phyloP scores from a whole-genome alignment of 2,888 invertebrate genomes.

The Calameuta pallipes region DNA sequence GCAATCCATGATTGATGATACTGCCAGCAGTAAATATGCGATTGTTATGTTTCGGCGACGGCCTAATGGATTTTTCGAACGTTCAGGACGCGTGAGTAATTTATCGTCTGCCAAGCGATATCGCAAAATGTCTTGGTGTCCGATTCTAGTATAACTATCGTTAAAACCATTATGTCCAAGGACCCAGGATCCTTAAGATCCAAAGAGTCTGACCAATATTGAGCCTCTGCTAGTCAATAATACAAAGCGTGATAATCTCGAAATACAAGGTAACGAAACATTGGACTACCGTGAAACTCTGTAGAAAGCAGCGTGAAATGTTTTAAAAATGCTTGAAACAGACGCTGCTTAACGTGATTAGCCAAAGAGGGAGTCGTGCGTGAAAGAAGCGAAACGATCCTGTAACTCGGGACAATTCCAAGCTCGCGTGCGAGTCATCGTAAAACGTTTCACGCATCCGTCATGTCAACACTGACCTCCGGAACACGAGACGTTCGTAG shows the following conservation, averaged over 20 bases:
- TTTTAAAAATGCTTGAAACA: neutral
- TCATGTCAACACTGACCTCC: conserved; percentile 16
- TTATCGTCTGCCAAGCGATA: conserved; percentile 20
- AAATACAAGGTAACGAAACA: neutral
- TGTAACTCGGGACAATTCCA: neutral
- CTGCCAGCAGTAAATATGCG: conserved; percentile 11
- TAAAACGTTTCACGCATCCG: neutral
- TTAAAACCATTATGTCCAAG: neutral
- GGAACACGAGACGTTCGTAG: neutral
- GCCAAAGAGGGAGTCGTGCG: neutral
- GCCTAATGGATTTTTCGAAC: conserved; percentile 16
- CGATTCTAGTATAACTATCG: neutral
- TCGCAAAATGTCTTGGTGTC: neutral
- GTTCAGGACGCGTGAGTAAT: conserved; percentile 13
- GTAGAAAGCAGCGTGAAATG: neutral
- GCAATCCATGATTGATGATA: conserved; percentile 21
- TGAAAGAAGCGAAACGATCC: neutral
- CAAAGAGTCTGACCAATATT: neutral
- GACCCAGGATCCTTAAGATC: neutral
- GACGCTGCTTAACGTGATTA: neutral
- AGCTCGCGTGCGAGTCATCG: neutral
- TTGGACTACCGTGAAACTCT: neutral
- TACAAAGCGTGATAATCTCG: neutral
- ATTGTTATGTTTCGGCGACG: conserved; percentile 11
- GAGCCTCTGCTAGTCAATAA: neutral